phyloP scores from a whole-genome alignment of 2,888 invertebrate genomes.

The Nomada fabriciana region DNA sequence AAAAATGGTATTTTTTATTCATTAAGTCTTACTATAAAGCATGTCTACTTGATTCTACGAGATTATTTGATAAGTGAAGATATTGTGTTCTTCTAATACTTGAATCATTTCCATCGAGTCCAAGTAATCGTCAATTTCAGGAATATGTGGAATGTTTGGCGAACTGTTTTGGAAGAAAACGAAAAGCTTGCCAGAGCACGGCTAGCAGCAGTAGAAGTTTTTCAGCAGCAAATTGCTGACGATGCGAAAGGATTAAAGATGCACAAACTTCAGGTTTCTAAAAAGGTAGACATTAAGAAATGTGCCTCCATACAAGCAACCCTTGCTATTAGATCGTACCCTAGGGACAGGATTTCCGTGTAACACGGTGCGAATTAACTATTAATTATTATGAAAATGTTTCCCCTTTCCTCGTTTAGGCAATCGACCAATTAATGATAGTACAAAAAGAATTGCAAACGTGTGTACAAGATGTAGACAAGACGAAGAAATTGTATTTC shows the following conservation, averaged over 20 bases:
- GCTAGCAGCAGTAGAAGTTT: constrained; percentile 96
- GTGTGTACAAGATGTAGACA: constrained; percentile 95
- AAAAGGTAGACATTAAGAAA: constrained; percentile 86
- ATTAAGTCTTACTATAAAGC: not conserved
- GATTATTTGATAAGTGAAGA: constrained; percentile 71
- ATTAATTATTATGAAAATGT: not conserved
- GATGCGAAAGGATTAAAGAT: constrained; percentile 94
- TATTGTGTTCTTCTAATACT: not conserved
- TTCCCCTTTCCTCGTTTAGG: constrained; percentile 84
- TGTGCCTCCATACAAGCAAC: no score
- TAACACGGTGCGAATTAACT: no score
- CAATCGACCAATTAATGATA: constrained; percentile 92
- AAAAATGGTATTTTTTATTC: constrained; percentile 91
- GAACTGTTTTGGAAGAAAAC: constrained; percentile 97
- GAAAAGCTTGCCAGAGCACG: constrained; percentile 96
- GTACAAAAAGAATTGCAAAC: constrained; percentile 96
- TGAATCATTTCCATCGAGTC: no score
- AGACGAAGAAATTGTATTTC: constrained; percentile 97
- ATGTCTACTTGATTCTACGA: not conserved
- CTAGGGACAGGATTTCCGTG: no score
- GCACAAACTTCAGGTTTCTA: constrained; percentile 93
- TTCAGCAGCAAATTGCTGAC: constrained; percentile 97
- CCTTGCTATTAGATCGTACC: no score
- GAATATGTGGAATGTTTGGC: constrained; percentile 99
- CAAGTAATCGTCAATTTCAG: constrained; percentile 85